Conservation (phyloP, 2,888 invertebrate genomes). For the Napeogenes sylphis region DNA sequence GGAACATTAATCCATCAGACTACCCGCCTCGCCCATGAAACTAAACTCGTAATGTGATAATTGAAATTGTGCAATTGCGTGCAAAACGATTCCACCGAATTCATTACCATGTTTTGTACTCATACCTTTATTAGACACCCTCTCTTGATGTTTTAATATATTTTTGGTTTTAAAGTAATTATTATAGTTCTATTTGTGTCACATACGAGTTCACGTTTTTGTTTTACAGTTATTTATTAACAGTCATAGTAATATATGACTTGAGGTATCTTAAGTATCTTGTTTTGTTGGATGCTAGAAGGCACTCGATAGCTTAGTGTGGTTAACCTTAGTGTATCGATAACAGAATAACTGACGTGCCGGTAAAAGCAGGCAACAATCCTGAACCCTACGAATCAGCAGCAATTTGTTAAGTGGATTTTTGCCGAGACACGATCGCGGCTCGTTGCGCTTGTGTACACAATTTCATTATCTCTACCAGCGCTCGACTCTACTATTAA, state of each 20-base stretch:
- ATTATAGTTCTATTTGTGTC: too few relatives aligned
- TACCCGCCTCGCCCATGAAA: constrained; percentile 36
- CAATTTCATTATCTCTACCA: constrained; percentile 77
- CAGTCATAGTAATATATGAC: too few relatives aligned
- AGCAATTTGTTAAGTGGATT: constrained; percentile 80
- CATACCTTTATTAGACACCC: constrained; percentile 47
- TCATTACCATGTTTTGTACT: constrained; percentile 69
- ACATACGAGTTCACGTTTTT: too few relatives aligned
- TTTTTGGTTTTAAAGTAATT: constrained; percentile 35
- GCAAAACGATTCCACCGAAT: constrained; percentile 71
- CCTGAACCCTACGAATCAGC: constrained; percentile 77
- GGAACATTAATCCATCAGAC: constrained; percentile 32
- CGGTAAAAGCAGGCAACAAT: constrained; percentile 75
- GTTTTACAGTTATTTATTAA: too few relatives aligned
- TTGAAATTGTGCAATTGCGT: constrained; percentile 79
- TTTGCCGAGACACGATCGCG: constrained; percentile 77
- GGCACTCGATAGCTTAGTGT: background rate
- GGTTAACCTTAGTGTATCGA: constrained; percentile 53
- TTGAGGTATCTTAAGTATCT: too few relatives aligned
- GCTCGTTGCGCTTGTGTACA: constrained; percentile 77
- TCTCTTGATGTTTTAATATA: constrained; percentile 63
- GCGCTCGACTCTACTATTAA: constrained; percentile 65
- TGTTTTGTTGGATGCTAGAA: too few relatives aligned
- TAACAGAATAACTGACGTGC: constrained; percentile 73
- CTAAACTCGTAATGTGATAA: constrained; percentile 71